These are phyloP conservation scores for Campoplex capitator DNA, from an alignment of 2,888 invertebrate genomes.

Conservation along the genomic window DNA sequence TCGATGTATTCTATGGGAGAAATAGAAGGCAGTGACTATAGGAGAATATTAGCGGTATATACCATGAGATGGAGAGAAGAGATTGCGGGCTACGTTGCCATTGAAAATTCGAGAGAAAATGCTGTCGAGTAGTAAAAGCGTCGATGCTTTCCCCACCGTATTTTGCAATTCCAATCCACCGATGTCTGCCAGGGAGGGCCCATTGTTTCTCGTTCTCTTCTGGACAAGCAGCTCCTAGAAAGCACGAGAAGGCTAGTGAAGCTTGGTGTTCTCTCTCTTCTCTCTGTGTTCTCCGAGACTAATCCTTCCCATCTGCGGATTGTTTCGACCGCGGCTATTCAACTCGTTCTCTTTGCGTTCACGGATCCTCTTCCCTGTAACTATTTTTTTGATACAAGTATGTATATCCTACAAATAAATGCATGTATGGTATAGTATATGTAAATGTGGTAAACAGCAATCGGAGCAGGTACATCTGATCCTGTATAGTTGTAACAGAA, in stretches of 20 bases:
- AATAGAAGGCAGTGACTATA: slow-evolving; percentile 22
- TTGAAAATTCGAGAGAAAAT: slow-evolving; percentile 59
- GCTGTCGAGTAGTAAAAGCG: slow-evolving; percentile 61
- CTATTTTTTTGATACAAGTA: neutral
- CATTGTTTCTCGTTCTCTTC: slow-evolving; percentile 69
- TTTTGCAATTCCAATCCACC: slow-evolving; percentile 76
- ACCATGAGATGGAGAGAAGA: slow-evolving; percentile 26
- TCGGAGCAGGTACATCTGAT: neutral
- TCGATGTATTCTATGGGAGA: slow-evolving; percentile 14
- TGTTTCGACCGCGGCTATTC: slow-evolving; percentile 56
- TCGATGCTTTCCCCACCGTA: slow-evolving; percentile 69
- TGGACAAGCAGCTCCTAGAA: slow-evolving; percentile 51
- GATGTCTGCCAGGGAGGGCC: slow-evolving; percentile 61
- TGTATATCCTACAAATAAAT: neutral
- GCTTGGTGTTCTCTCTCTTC: slow-evolving; percentile 52
- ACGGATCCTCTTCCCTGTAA: neutral
- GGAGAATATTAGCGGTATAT: slow-evolving; percentile 32
- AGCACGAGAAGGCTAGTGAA: slow-evolving; percentile 53
- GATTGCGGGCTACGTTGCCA: slow-evolving; percentile 55
- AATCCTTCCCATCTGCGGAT: slow-evolving; percentile 45
- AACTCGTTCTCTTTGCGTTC: slow-evolving; percentile 33
- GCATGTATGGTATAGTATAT: neutral
- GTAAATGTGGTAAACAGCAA: neutral
- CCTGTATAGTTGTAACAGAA: neutral
- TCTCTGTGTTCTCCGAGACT: slow-evolving; percentile 43